These are phyloP conservation scores for Drosophila bocqueti DNA, from an alignment of 1,140 invertebrate genomes.

Conservation along the genomic window DNA sequence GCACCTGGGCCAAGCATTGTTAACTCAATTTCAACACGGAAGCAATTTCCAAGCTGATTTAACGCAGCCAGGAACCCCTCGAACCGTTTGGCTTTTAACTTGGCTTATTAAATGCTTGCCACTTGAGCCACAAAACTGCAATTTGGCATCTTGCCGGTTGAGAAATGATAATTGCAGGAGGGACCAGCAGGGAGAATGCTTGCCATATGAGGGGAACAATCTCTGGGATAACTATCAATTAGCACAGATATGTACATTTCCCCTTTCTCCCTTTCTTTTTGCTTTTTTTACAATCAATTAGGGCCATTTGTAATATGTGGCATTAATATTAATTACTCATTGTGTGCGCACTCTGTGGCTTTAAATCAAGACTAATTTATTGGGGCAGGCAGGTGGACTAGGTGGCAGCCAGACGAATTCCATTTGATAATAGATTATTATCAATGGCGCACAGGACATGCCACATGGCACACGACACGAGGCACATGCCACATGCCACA, in stretches of 20 bases:
- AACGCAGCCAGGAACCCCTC: slow-evolving; percentile 34
- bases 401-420: slow-evolving; percentile 4
- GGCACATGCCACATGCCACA: slow-evolving; percentile 18
- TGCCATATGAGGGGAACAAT: not conserved
- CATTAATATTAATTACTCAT: slow-evolving; percentile 22
- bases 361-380: slow-evolving; percentile 28
- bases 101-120: slow-evolving; percentile 56
- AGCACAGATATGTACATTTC: not conserved
- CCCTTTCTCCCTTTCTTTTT: not conserved
- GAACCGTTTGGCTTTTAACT: slow-evolving; percentile 10
- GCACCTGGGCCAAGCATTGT: slow-evolving; percentile 55
- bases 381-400: not conserved
- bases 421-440: slow-evolving; percentile 55
- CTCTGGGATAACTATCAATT: slow-evolving; percentile 8
- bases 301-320: slow-evolving; percentile 11
- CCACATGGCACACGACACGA: slow-evolving; percentile 7
- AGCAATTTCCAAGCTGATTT: slow-evolving; percentile 62
- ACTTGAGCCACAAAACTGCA: slow-evolving; percentile 34
- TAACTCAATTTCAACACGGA: slow-evolving; percentile 81
- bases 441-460: slow-evolving; percentile 37
- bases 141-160: slow-evolving; percentile 28
- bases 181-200: not conserved
- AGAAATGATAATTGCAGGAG: slow-evolving; percentile 5
- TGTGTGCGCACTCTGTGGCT: not conserved
- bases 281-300: slow-evolving; percentile 7